Evolutionary conservation across 2,888 invertebrate species (phyloP), one percentile per base, ranked within the genome.

Genomic region (Meiosimyza decipiens): DNA sequence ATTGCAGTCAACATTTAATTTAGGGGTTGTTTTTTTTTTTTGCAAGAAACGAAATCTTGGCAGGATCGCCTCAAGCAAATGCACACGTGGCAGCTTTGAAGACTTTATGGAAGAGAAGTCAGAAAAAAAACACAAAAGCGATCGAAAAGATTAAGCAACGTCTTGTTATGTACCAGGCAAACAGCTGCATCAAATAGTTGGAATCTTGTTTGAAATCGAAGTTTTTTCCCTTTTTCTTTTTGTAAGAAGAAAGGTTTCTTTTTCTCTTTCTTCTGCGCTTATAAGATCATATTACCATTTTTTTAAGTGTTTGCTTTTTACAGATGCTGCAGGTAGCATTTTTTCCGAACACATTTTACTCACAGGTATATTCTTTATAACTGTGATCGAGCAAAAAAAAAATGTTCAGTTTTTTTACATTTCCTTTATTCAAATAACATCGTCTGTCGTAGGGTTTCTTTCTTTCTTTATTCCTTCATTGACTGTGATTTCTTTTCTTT

Each of bases 141-240:
- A 40, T 40, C 40, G 9, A 40, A 40, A 40, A 60, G 62, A 62
- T 62, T 62, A 33, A n/a, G 40, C 18, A 28, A 70, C 63, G 70
- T 70, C 70, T 63, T 70, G 18, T n/a, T 54, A 70, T 33, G n/a
- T 28, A 70, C 40, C 70, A 62, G 70, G 70, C 16, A 54, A 16
- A 15, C 70, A 70, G 70, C n/a, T 51, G 11, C 13, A 16, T 40
- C n/a, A 33, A 33, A 13, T 3, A 13, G 6, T 33, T 57, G 9
- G 11, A 18, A 22, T 28, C 40, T 40, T 40, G 6, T 28, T 18
- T 9, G 5, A 64, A 64, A 52, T 13, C 12, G 22, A 64, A 3
- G 11, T 64, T 18, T 64, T 18, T 3, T n/a, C 49, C 47, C 18
- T 18, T 64, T 18, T 3, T n/a, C 49, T 18, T 16, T 18, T 4